Base-by-base conservation (phyloP, 2,113 vertebrate genomes). In the Epinephelus cyanopodus region DNA sequence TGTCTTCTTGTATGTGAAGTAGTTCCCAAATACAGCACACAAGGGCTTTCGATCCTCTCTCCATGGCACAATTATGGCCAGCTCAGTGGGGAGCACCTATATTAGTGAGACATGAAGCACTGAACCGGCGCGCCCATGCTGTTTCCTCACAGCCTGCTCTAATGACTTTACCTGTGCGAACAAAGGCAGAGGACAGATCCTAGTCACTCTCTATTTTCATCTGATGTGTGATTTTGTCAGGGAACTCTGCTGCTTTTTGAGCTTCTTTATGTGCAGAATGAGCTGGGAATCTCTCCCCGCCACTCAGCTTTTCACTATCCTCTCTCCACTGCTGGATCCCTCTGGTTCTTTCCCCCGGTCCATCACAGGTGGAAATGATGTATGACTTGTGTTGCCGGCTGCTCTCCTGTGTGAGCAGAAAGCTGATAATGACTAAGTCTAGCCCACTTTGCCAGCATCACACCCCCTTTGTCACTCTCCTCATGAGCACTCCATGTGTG, bases 311-410 rank as follows among this genome's bases (percentile, higher is more conserved):
- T 82, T 78, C 56, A 42, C 72, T n/a, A 7, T 27, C 50, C 56
- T 9, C 74, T 50, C 12, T 13, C 21, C 15, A 23, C 37, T 6
- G 18, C 53, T 69, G 48, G 29, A 61, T 69, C 6, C 11, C 25
- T 21, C 18, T 17, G 29, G 29, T 54, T 33, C n/a, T 12, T 45
- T 18, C 17, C 33, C 39, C 77, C 48, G 64, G 77, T 86, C 86
- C 87, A 81, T 89, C 88, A 82, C 74, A 86, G 85, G 91, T 89
- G 84, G 90, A 85, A 89, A 92, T 90, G 85, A 94, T 94, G 91
- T 89, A 93, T 77, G 86, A 87, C 83, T 90, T 81, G 85, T 84
- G 73, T 79, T 85, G 85, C 81, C 74, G 70, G 86, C 84, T 86
- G 77, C 74, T 87, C 80, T 84, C 77, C 85, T 52, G 37, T 81